A percentile compares a stretch with the other conserved stretches of the same genome.
These are phyloP conservation scores for Salpingus planirostris DNA, from an alignment of 2,888 invertebrate genomes.

Conservation along the genomic window DNA sequence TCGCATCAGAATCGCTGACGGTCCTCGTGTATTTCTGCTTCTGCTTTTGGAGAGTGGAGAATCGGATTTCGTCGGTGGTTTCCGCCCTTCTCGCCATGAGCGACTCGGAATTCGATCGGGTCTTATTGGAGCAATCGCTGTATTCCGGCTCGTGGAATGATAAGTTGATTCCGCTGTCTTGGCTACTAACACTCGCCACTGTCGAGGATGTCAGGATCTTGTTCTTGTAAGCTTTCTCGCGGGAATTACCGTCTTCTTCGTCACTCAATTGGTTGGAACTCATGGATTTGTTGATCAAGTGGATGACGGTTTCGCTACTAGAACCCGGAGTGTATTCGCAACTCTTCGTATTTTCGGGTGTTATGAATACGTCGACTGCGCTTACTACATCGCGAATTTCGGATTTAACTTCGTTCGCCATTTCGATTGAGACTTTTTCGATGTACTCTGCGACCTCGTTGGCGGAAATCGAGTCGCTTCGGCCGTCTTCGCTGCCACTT, in stretches of 20 bases:
- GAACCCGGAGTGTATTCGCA: conserved; percentile 33
- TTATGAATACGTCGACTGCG: conserved; percentile 55
- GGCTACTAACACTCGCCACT: conserved; percentile 63
- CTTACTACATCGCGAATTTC: conserved; percentile 66
- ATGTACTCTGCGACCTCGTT: conserved; percentile 69
- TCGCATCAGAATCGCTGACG: conserved; percentile 23
- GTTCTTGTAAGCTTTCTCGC: conserved; percentile 40
- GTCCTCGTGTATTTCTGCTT: conserved; percentile 27
- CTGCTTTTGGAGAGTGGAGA: conserved; percentile 33
- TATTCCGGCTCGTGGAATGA: conserved; percentile 59
- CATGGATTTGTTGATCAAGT: conserved; percentile 44
- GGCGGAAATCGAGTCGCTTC: conserved; percentile 63
- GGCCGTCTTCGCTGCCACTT: conserved; percentile 52
- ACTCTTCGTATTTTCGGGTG: conserved; percentile 33
- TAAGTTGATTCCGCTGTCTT: conserved; percentile 70
- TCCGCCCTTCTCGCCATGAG: conserved; percentile 29
- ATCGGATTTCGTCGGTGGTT: conserved; percentile 29
- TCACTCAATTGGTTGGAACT: conserved; percentile 52
- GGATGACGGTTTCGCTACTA: conserved; percentile 34
- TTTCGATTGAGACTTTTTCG: conserved; percentile 68
- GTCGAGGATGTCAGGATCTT: conserved; percentile 57
- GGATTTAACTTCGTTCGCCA: conserved; percentile 71
- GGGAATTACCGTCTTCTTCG: conserved; percentile 40
- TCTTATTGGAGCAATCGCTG: conserved; percentile 26
- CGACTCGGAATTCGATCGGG: conserved; percentile 35